Evolutionary conservation across 2,797 vertebrate species (phyloP).

Genomic region (Carduelis carduelis): DNA sequence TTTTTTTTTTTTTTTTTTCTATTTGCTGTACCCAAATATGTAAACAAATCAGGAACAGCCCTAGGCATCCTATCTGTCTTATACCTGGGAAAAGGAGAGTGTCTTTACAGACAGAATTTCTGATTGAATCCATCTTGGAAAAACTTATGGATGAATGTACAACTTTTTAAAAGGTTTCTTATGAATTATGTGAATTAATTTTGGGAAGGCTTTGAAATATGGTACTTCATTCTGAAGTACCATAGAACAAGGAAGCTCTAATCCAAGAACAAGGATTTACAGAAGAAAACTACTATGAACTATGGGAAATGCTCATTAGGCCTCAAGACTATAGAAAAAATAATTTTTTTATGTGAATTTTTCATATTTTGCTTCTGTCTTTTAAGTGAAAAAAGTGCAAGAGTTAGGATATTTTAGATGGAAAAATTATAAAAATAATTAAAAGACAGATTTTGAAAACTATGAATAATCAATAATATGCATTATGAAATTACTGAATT

Average conservation of each 20-base stretch:
- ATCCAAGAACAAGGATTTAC: neutral
- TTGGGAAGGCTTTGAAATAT: neutral
- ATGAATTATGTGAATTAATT: neutral
- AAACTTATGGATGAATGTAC: neutral
- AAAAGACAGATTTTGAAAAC: neutral
- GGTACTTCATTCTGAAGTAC: neutral
- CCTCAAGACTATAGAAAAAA: neutral
- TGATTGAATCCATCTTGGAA: neutral
- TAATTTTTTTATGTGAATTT: neutral
- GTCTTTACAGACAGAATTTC: neutral
- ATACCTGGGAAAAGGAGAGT: neutral
- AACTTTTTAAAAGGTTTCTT: neutral
- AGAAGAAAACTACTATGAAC: neutral
- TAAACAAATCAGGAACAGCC: neutral
- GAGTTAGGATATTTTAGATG: neutral
- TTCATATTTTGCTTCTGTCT: neutral
- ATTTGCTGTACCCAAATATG: neutral
- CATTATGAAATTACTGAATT: neutral
- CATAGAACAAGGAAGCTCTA: neutral
- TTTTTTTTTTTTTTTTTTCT: neutral
- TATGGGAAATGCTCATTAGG: neutral
- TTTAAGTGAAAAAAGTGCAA: neutral
- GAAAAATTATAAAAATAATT: neutral
- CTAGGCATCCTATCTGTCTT: neutral
- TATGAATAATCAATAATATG: neutral